Conservation (phyloP, 2,113 vertebrate genomes). For the Aplodontia rufa region DNA sequence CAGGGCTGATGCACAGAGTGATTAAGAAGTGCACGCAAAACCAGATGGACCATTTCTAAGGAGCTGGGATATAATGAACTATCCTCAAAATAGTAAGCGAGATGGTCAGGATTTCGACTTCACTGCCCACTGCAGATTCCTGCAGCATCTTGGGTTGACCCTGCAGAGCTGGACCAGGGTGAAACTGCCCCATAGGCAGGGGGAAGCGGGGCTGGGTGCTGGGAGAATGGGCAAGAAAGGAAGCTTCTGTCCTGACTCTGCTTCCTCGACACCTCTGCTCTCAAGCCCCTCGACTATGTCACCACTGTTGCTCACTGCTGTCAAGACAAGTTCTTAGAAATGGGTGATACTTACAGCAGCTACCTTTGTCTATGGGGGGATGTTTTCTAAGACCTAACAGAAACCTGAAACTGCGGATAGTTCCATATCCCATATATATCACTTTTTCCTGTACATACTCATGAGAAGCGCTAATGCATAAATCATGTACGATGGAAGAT, state of each 20-base stretch:
- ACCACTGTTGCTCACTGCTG: background rate
- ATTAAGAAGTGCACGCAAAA: background rate
- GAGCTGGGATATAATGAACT: background rate
- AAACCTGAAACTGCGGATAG: background rate
- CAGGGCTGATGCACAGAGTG: too few relatives aligned
- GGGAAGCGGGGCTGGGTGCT: background rate
- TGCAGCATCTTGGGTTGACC: background rate
- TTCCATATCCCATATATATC: too few relatives aligned
- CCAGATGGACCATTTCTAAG: background rate
- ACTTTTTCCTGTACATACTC: background rate
- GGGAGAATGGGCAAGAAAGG: background rate
- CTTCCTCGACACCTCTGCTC: background rate
- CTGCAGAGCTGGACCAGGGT: background rate
- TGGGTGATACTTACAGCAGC: too few relatives aligned
- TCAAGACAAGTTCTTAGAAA: background rate
- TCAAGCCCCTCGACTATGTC: background rate
- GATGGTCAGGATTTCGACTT: background rate
- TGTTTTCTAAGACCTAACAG: background rate
- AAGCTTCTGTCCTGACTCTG: background rate
- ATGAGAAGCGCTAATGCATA: background rate
- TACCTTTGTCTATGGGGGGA: too few relatives aligned
- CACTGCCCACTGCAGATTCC: background rate
- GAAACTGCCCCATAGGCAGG: background rate
- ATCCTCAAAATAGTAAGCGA: background rate
- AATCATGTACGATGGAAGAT: background rate